Conservation (phyloP, 2,797 vertebrate species). For the Lutjanus campechanus region DNA sequence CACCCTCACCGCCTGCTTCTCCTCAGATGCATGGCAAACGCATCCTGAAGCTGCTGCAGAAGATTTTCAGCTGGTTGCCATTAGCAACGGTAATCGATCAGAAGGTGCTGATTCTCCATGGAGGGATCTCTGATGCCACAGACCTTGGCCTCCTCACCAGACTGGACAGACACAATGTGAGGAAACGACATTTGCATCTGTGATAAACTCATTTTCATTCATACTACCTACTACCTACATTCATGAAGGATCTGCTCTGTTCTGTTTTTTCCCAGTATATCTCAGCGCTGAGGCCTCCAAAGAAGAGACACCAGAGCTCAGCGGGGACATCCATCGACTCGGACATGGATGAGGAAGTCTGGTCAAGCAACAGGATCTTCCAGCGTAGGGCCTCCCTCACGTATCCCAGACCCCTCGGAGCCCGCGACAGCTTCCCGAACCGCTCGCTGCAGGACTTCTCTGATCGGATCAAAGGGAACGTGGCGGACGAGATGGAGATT, state of each 20-base stretch:
- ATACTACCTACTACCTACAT: background rate
- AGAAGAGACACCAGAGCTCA: constrained; percentile 63
- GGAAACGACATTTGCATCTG: constrained; percentile 4
- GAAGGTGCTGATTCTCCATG: constrained; percentile 93
- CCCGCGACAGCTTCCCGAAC: constrained; percentile 72
- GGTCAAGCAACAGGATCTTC: constrained; percentile 55
- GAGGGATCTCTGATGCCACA: constrained; percentile 92
- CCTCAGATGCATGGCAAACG: constrained; percentile 90
- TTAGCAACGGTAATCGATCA: constrained; percentile 93
- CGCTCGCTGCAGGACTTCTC: constrained; percentile 85
- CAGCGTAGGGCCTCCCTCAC: constrained; percentile 72
- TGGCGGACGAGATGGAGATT: constrained; percentile 81
- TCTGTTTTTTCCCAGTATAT: constrained; percentile 84
- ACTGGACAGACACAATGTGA: constrained; percentile 91
- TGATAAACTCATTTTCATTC: background rate
- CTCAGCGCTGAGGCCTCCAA: constrained; percentile 90
- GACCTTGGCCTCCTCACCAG: constrained; percentile 89
- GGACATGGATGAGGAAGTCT: constrained; percentile 67
- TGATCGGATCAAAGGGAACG: constrained; percentile 64
- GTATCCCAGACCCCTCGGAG: constrained; percentile 56
- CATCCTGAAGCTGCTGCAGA: constrained; percentile 92
- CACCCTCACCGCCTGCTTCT: constrained; percentile 1
- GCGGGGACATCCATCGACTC: constrained; percentile 67
- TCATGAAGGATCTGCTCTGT: background rate
- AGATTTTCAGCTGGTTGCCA: constrained; percentile 95